These are phyloP conservation scores for Bungarus multicinctus DNA, from an alignment of 2,113 vertebrate species.

Conservation along the genomic window DNA sequence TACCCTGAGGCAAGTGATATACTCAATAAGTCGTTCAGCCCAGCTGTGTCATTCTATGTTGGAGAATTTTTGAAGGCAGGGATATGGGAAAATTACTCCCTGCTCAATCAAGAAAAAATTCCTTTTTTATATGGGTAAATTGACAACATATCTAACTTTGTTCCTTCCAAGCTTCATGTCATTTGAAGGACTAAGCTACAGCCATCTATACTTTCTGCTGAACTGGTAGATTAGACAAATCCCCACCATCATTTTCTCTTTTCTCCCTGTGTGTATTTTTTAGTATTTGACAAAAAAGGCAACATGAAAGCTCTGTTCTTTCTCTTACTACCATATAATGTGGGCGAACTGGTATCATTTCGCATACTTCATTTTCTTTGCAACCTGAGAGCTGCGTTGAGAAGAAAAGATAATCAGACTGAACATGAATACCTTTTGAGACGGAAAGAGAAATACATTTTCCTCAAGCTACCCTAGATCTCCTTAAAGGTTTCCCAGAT, in stretches of 20 bases:
- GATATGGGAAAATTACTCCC: background rate
- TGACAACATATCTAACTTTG: background rate
- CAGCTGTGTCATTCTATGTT: background rate
- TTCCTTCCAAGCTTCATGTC: background rate
- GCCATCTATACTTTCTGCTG: background rate
- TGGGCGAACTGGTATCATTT: slow-evolving; percentile 30
- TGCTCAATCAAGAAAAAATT: background rate
- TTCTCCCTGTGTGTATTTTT: slow-evolving; percentile 20
- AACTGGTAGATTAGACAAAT: background rate
- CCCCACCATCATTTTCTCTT: background rate
- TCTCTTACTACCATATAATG: slow-evolving; percentile 30
- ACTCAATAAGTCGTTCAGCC: background rate
- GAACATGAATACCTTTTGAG: slow-evolving; percentile 39
- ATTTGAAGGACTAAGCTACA: background rate
- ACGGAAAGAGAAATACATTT: slow-evolving; percentile 19
- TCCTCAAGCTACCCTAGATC: slow-evolving; percentile 42
- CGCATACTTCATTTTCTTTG: slow-evolving; percentile 31
- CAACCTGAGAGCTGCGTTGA: slow-evolving; percentile 46
- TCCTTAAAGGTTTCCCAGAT: slow-evolving; percentile 32
- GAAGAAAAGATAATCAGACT: slow-evolving; percentile 48
- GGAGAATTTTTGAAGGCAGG: background rate
- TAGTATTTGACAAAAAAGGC: slow-evolving; percentile 25
- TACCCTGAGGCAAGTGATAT: background rate
- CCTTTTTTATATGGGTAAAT: background rate
- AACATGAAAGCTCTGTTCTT: slow-evolving; percentile 37